Base-by-base conservation (phyloP, 2,113 vertebrate genomes). In the Smithornis capensis region DNA sequence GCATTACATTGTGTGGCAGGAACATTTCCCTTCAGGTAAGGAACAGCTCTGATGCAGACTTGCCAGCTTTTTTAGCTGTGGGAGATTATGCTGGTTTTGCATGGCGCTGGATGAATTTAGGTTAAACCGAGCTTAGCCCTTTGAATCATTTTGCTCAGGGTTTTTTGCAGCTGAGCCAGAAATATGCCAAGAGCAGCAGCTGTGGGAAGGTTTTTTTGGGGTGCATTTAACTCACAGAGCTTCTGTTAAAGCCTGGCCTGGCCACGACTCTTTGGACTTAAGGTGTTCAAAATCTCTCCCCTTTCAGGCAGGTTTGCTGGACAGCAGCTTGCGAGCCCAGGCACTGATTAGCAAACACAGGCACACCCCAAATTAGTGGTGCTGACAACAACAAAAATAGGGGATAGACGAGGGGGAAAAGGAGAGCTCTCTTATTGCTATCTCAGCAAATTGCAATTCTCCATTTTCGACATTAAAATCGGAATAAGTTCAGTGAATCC, bases 81-180 rank as follows among this genome's bases (percentile, higher is more conserved):
- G 57, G 68, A 68, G 95, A 95, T 95, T 95, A 92, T 40, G 45
- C 69, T 75, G 76, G 47, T 71, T 92, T 85, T 87, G 63, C 78
- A 29, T 68, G 4, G 18, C 0, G 0, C 63, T 71, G 83, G 40
- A 21, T 47, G 86, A 96, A 96, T 96, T 87, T 94, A 90, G 96
- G 96, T 96, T 97, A 97, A 97, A 94, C 88, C 83, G 10, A 67
- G 96, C 95, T 97, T 97, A 97, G 95, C 95, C 95, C 52, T 91
- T 57, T 96, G 95, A 93, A 87, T 93, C 25, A 21, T 91, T 96
- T 90, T 57, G 70, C 73, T 74, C 2, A 4, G 65, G 28, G 8
- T 35, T 53, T 77, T 92, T 88, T 78, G 28, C 57, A 42, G 81
- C 76, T 90, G 71, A 87, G 76, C 75, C 55, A 81, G 70, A 92